Base-by-base conservation (phyloP, 2,113 vertebrate genomes). In the Mustela lutreola region DNA sequence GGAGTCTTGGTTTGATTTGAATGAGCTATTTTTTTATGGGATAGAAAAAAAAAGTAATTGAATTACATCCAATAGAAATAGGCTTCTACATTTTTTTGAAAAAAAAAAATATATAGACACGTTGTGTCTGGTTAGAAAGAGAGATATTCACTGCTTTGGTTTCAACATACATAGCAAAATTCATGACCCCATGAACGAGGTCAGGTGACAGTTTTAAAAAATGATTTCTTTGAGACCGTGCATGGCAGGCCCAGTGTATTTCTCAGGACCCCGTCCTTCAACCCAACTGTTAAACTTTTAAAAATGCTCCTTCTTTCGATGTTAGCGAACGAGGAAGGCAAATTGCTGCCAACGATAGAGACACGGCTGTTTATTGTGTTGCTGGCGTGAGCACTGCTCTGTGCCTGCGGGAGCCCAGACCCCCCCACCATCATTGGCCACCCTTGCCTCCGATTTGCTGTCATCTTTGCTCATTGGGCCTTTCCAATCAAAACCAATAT, bases 1-100 rank as follows among this genome's bases (percentile, higher is more conserved):
- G 88, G 75, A 97, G 95, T 91, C 90, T 84, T 97, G 96, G 86
- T 98, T 97, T 98, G 94, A 95, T 96, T 97, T 97, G 97, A 97
- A 97, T 89, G 81, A 97, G 79, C 83, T 95, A 91, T 87, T 98
- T 98, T 75, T 87, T 94, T 7, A 96, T 82, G 92, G 89, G 70
- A 42, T 96, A 91, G 95, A 8, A 31, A 96, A 95, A 53, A 75
- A 65, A 97, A 95, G 82, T 94, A 98, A 98, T 96, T 98, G 94
- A 98, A 98, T 97, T 97, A 95, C 53, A 60, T 70, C 91, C 94
- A 97, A 93, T 97, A 98, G 98, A 90, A 97, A 96, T 62, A 98
- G 97, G 26, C 28, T 88, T 81, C 78, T 95, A 50, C 79, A 28
- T 95, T 96, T 56, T 98, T 98, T 96, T 75, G 96, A 94, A 96